phyloP scores from a whole-genome alignment of 2,888 invertebrate genomes.

The Amphimallon solstitiale region DNA sequence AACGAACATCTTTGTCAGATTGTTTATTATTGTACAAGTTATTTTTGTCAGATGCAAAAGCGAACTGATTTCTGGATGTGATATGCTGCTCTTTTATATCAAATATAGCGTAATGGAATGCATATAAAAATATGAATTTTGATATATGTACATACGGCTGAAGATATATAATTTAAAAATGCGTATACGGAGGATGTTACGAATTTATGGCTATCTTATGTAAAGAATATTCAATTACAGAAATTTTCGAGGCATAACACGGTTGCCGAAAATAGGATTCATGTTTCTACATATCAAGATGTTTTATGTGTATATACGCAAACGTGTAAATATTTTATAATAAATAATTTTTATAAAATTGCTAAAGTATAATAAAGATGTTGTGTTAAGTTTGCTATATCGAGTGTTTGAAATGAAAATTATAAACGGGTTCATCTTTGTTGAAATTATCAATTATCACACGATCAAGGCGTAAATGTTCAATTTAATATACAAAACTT shows the following conservation, averaged over 20 bases:
- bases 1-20: neutral
- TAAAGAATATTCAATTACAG: neutral
- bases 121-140: neutral
- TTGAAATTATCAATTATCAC: too few species aligned
- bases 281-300: too few species aligned
- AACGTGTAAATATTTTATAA: too few species aligned
- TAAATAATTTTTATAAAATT: too few species aligned
- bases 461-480: too few species aligned
- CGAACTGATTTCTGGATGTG: neutral
- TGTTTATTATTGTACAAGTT: neutral
- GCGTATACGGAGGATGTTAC: neutral
- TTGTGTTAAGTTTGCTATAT: too few species aligned
- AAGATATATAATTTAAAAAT: neutral
- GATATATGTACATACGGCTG: neutral
- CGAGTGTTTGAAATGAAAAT: too few species aligned
- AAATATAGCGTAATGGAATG: neutral
- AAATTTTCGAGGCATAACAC: slow-evolving; percentile 13
- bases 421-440: too few species aligned
- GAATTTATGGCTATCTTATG: neutral
- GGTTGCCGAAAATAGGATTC: neutral
- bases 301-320: too few species aligned
- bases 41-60: neutral
- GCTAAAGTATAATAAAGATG: too few species aligned
- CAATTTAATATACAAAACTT: too few species aligned
- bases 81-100: neutral